These are phyloP conservation scores for Ammodytes dubius DNA, from an alignment of 2,113 vertebrate species.

Conservation along the genomic window DNA sequence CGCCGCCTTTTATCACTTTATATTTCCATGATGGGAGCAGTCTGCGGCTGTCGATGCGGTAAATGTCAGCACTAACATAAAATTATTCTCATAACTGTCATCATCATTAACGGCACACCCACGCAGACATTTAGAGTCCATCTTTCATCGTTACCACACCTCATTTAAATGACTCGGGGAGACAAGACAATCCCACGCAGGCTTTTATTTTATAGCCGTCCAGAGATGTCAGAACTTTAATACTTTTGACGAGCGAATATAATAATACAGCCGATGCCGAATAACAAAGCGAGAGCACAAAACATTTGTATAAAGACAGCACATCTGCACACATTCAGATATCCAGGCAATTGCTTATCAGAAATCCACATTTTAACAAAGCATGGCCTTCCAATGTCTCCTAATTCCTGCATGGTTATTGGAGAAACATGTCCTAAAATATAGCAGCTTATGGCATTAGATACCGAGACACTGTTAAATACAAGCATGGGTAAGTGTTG, in stretches of 20 bases:
- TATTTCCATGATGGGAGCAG: constrained; percentile 31
- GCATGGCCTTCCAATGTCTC: not conserved
- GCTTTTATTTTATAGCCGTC: constrained; percentile 35
- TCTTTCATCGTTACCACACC: constrained; percentile 30
- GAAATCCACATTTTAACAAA: not conserved
- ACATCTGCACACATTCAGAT: not conserved
- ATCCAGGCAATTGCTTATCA: too few relatives aligned
- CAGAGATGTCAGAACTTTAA: constrained; percentile 23
- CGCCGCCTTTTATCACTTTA: constrained; percentile 42
- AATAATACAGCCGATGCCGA: not conserved
- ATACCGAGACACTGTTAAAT: not conserved
- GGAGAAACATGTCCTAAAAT: not conserved
- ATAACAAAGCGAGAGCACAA: not conserved
- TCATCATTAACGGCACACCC: constrained; percentile 51
- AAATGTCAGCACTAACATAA: constrained; percentile 70
- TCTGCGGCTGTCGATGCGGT: constrained; percentile 35
- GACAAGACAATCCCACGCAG: not conserved
- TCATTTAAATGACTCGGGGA: constrained; percentile 24
- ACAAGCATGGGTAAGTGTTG: not conserved
- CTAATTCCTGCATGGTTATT: not conserved
- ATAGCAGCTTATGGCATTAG: not conserved
- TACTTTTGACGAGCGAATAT: constrained; percentile 19
- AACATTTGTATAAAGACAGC: not conserved
- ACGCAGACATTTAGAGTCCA: constrained; percentile 53
- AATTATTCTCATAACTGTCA: constrained; percentile 69